phyloP scores from a whole-genome alignment of 2,797 vertebrate species.

The Rhincodon typus region DNA sequence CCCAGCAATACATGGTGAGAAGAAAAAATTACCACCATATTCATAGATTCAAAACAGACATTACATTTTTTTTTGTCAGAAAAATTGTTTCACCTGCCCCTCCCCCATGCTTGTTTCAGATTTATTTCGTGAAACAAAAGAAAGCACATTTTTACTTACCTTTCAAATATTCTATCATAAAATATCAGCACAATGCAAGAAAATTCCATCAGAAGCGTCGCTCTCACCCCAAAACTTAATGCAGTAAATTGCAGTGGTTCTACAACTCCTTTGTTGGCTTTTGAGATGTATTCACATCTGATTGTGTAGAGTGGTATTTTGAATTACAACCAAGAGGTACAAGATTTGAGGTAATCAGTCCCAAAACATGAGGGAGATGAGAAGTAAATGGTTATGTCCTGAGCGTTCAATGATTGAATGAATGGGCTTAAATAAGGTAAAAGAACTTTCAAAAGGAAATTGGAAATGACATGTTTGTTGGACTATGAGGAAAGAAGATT shows the following conservation, averaged over 20 bases:
- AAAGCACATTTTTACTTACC: too few species aligned
- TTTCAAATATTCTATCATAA: not conserved
- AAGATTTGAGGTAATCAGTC: not conserved
- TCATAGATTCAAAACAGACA: not conserved
- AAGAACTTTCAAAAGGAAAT: not conserved
- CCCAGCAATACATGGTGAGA: not conserved
- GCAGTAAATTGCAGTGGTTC: not conserved
- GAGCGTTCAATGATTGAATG: not conserved
- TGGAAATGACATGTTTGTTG: not conserved
- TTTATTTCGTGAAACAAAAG: not conserved
- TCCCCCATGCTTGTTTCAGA: not conserved
- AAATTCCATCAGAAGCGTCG: not conserved
- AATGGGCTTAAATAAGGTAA: not conserved
- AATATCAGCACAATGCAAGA: not conserved
- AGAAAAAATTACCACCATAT: not conserved
- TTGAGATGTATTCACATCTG: not conserved
- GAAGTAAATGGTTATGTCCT: not conserved
- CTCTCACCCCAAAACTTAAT: too few species aligned
- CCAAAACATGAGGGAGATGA: not conserved
- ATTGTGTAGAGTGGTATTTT: not conserved
- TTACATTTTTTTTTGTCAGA: not conserved
- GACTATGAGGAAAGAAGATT: not conserved
- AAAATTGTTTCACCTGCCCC: not conserved
- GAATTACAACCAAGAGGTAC: not conserved
- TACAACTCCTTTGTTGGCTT: not conserved